phyloP scores from a whole-genome alignment of 2,797 vertebrate species.

The Scolopax bukidnonensis region DNA sequence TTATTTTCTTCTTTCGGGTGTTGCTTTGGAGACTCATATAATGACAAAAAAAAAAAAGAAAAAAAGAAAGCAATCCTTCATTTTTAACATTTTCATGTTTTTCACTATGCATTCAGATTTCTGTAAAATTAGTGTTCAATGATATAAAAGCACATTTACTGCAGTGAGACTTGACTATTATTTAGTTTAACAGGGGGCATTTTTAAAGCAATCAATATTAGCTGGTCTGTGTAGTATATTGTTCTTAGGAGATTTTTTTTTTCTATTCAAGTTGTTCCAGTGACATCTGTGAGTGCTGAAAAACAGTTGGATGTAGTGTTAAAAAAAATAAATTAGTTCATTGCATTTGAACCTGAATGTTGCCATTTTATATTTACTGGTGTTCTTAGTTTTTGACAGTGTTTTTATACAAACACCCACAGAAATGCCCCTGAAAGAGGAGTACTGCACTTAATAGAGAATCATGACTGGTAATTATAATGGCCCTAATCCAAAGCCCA shows the following conservation, averaged over 20 bases:
- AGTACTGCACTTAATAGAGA: slow-evolving; percentile 36
- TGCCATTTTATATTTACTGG: slow-evolving; percentile 50
- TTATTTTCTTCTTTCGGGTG: not conserved
- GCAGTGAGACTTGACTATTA: slow-evolving; percentile 15
- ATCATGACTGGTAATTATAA: slow-evolving; percentile 33
- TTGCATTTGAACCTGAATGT: slow-evolving; percentile 58
- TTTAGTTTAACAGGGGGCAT: slow-evolving; percentile 48
- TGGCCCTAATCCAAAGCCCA: slow-evolving; percentile 35
- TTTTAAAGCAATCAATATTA: slow-evolving; percentile 47
- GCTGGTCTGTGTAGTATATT: not conserved
- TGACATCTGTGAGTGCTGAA: slow-evolving; percentile 40
- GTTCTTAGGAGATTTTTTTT: slow-evolving; percentile 28
- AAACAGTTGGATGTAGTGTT: slow-evolving; percentile 47
- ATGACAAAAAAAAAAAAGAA: not conserved
- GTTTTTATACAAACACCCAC: slow-evolving; percentile 64
- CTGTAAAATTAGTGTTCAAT: slow-evolving; percentile 36
- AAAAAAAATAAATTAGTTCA: slow-evolving; percentile 68
- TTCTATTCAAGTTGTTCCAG: slow-evolving; percentile 21
- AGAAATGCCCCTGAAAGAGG: slow-evolving; percentile 43
- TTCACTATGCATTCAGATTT: not conserved
- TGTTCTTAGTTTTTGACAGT: slow-evolving; percentile 54
- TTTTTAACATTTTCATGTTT: not conserved
- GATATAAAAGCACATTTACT: slow-evolving; percentile 12
- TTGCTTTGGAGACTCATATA: not conserved
- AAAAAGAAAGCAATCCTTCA: not conserved